Percentiles rank a stretch among this genome's conserved stretches.
Evolutionary conservation across 2,888 invertebrate species (phyloP).

Genomic region (Euclidia mi): DNA sequence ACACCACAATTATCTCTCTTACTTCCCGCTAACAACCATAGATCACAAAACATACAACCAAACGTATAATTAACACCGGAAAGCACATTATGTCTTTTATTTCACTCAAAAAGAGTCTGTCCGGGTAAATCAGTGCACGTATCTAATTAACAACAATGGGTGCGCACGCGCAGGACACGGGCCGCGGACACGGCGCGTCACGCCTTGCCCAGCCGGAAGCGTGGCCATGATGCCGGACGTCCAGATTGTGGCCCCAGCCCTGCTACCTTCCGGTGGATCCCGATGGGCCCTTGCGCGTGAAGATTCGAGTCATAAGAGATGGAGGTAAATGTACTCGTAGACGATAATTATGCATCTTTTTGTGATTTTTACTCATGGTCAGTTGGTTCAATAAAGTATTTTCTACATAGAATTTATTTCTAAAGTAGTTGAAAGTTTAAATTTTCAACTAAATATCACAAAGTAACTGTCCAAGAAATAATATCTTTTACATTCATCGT

Average conservation of each 20-base stretch:
- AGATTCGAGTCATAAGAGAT: slow-evolving; percentile 33
- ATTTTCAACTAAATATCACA: too few species aligned
- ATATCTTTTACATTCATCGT: too few species aligned
- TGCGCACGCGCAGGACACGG: slow-evolving; percentile 82
- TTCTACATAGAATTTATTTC: too few species aligned
- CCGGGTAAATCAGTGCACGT: slow-evolving; percentile 51
- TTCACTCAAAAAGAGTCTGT: slow-evolving; percentile 40
- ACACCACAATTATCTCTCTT: too few species aligned
- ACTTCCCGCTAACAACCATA: too few species aligned
- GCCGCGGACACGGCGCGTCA: slow-evolving; percentile 72
- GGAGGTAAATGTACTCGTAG: slow-evolving; percentile 35
- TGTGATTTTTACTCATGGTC: too few species aligned
- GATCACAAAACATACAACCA: slow-evolving; percentile 5
- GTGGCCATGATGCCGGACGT: slow-evolving; percentile 82
- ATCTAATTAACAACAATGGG: slow-evolving; percentile 62
- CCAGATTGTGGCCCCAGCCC: slow-evolving; percentile 86
- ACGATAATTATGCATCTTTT: not conserved
- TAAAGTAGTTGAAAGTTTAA: too few species aligned
- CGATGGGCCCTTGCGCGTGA: slow-evolving; percentile 55
- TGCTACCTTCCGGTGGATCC: slow-evolving; percentile 87
- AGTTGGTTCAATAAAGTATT: too few species aligned
- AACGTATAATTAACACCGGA: slow-evolving; percentile 44
- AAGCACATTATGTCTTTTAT: slow-evolving; percentile 53
- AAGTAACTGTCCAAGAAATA: too few species aligned
- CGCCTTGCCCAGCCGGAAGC: slow-evolving; percentile 77